Conservation (phyloP, 2,113 vertebrate genomes). For the Bothrops jararaca region DNA sequence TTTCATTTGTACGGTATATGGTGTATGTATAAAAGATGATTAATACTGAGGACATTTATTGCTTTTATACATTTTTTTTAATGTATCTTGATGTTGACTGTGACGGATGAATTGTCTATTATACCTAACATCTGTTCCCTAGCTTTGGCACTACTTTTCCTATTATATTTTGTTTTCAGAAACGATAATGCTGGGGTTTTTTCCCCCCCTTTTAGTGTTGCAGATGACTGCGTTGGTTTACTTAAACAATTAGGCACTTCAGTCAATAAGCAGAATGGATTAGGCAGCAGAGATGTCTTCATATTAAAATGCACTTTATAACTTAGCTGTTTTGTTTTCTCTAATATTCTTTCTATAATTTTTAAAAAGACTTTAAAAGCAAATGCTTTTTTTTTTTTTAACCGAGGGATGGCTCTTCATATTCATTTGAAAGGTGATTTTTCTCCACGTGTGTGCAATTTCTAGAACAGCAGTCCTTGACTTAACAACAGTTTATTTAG, state of each 20-base stretch:
- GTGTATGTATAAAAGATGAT: conserved; percentile 24
- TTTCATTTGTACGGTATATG: conserved; percentile 16
- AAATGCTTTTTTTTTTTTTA: background rate
- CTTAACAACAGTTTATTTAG: background rate
- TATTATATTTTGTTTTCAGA: conserved; percentile 15
- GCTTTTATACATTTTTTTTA: conserved; percentile 19
- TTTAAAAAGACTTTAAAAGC: background rate
- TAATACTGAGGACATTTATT: conserved; percentile 33
- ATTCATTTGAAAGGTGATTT: background rate
- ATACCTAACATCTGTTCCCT: conserved; percentile 14
- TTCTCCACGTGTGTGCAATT: background rate
- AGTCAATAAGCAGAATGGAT: conserved; percentile 9
- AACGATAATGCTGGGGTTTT: background rate
- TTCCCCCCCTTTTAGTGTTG: background rate
- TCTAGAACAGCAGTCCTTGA: background rate
- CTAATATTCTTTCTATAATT: background rate
- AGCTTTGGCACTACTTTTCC: conserved; percentile 7
- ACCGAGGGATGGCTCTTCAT: background rate
- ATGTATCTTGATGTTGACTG: conserved; percentile 28
- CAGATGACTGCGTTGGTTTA: conserved; percentile 6
- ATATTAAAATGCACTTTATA: conserved; percentile 4
- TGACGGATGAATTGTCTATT: conserved; percentile 14
- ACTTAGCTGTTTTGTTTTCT: background rate
- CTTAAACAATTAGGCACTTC: conserved; percentile 14
- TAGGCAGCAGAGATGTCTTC: conserved; percentile 13